Percentiles rank a stretch among this genome's conserved stretches.
Conservation (phyloP, 2,113 vertebrate genomes). For the Chamaea fasciata region DNA sequence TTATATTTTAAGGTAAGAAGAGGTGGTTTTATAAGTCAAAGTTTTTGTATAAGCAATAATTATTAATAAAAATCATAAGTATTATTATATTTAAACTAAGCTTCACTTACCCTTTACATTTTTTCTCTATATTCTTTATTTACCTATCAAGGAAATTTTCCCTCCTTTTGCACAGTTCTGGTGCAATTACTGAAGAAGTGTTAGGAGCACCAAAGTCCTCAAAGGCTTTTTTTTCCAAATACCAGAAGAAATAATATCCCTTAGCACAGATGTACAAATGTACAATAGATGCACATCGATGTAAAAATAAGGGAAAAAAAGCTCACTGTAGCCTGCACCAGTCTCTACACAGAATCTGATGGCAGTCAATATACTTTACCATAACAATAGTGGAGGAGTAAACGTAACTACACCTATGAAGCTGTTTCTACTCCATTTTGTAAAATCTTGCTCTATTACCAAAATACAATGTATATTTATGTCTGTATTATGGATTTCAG, state of each 20-base stretch:
- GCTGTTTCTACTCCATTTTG: neutral
- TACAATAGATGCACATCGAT: neutral
- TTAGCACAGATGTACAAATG: neutral
- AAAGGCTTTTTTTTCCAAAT: neutral
- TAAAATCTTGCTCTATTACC: neutral
- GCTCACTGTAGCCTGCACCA: neutral
- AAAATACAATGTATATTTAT: neutral
- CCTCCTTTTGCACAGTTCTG: neutral
- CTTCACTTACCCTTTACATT: neutral
- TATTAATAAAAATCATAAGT: neutral
- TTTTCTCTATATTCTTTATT: neutral
- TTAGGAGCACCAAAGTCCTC: neutral
- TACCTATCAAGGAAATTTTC: neutral
- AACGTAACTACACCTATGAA: neutral
- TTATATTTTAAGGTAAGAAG: constrained; percentile 23
- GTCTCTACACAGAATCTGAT: neutral
- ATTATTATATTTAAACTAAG: neutral
- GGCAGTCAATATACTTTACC: neutral
- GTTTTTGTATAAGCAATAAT: neutral
- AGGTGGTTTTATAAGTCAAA: neutral
- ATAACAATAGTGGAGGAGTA: neutral
- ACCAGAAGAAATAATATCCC: neutral
- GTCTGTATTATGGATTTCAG: neutral
- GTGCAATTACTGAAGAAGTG: neutral
- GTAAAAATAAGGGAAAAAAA: neutral